Evolutionary conservation across 2,888 invertebrate species (phyloP).

Genomic region (Chesias legatella): DNA sequence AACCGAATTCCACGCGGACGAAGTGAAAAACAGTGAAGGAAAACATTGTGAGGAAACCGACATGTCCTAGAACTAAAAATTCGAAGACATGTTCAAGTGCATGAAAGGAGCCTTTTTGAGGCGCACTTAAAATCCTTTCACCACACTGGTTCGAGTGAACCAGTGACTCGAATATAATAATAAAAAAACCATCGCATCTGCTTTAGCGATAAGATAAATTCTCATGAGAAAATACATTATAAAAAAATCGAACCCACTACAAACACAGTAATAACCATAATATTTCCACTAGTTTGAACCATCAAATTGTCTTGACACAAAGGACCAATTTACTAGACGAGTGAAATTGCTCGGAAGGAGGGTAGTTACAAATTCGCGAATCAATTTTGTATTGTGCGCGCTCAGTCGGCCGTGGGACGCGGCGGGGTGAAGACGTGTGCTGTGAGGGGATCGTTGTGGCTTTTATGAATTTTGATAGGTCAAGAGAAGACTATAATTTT

Average conservation of each 20-base stretch:
- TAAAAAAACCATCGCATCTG: too few species aligned
- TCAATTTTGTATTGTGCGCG: conserved; percentile 66
- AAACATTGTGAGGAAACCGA: too few species aligned
- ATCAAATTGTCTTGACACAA: conserved; percentile 45
- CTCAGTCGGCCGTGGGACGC: conserved; percentile 53
- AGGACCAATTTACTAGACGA: conserved; percentile 51
- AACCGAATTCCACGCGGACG: too few species aligned
- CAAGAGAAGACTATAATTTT: conserved; percentile 1
- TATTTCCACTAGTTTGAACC: conserved; percentile 49
- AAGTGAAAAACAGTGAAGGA: too few species aligned
- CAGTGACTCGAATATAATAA: too few species aligned
- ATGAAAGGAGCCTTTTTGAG: too few species aligned
- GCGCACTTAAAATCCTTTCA: too few species aligned
- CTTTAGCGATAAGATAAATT: too few species aligned
- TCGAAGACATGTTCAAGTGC: too few species aligned
- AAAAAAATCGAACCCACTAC: conserved; percentile 17
- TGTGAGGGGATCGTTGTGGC: conserved; percentile 26
- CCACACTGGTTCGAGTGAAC: too few species aligned
- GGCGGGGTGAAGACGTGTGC: conserved; percentile 44
- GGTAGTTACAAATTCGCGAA: conserved; percentile 63
- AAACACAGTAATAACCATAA: conserved; percentile 39
- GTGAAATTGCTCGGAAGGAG: conserved; percentile 65
- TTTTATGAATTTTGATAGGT: conserved; percentile 20
- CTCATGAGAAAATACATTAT: too few species aligned
- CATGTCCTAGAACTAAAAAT: too few species aligned